Base-by-base conservation (phyloP, 30 jellyfish, hydroid and myxozoan genomes). In the Rhopilema esculentum region DNA sequence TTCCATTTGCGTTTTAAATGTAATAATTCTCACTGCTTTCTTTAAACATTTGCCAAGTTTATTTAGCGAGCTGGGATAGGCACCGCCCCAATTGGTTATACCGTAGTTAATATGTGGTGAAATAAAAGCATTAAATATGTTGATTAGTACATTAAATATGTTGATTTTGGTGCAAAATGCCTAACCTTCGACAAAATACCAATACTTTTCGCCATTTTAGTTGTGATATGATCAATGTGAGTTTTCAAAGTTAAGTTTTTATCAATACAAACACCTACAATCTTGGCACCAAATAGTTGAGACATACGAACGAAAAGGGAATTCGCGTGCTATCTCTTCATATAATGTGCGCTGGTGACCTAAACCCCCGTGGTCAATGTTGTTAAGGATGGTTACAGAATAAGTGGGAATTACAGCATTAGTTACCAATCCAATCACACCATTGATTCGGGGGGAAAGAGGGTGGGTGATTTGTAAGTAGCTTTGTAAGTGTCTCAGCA, bases 81-180 rank as follows among this genome's bases (percentile, higher is more conserved):
- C 64, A 20, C 66, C 66, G 16, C 77, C 77, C 88, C 88, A 78
- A 57, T 19, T 53, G 4, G 49, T 53, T 52, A 78, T 53, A 25
- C 78, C 26, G 63, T 78, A 53, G 65, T 78, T 25, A 20, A 78
- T 52, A 30, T 78, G 77, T 6, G 77, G 78, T 22, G 33, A 40
- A 62, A 78, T 57, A 78, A 78, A 78, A n/a, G 88, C 88, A 28
- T 78, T 78, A 67, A 15, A 51, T 8, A 78, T 32, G 24, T 78
- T 78, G 27, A 53, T 26, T 26, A 78, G 28, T 21, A 30, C 73
- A 40, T 67, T 61, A n/a, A n/a, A n/a, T n/a, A n/a, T n/a, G n/a
- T n/a, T n/a, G n/a, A n/a, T 26, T 53, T 27, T 21, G 78, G 77
- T 53, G 78, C 77, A 52, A 78, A 78, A 32, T 78, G 66, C 51